Evolutionary conservation across 2,888 invertebrate genomes (phyloP), one percentile per base, ranked within the genome.

Genomic region (Iphiclides podalirius): DNA sequence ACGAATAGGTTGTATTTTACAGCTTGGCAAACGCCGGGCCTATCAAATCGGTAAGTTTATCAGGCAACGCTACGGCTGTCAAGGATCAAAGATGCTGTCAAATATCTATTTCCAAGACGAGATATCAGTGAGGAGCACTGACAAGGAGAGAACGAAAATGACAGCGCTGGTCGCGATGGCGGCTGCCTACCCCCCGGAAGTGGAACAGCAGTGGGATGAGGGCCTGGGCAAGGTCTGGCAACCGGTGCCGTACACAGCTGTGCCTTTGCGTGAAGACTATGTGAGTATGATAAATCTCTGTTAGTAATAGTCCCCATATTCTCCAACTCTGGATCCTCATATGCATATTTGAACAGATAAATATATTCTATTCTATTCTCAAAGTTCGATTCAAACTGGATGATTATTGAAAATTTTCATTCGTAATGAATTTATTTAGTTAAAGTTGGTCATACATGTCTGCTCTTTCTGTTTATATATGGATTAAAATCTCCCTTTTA

Each of bases 101-200:
- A 68, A 72, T 43, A 36, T 82, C 3, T 87, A 84, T 67, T 54
- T 69, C 0, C 64, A 61, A 1, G 69, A 81, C 15, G 81, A 87
- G 54, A 73, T 87, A 16, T 52, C 64, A 2, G 59, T 86, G 34
- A 65, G 81, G 15, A 80, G 78, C 45, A 87, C 87, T 0, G 84
- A 85, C n/a, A 86, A 87, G 61, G 85, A 87, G 17, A 61, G 87
- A 38, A 81, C 87, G 0, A 86, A 87, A 66, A 87, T 87, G 87
- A 87, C 81, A 0, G 70, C 65, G 0, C 70, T 71, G 54, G 67
- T 83, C 28, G 86, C 86, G 0, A 82, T 86, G 81, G 68, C 85
- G 0, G 84, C 86, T 4, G 55, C 65, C 1, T 87, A 81, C 61
- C 86, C 87, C 0, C 87, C 87, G 0, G 79, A 72, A 11, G 36